Evolutionary conservation across 2,888 invertebrate species (phyloP), one percentile per base, ranked within the genome.

Genomic region (Tribolium freemani): DNA sequence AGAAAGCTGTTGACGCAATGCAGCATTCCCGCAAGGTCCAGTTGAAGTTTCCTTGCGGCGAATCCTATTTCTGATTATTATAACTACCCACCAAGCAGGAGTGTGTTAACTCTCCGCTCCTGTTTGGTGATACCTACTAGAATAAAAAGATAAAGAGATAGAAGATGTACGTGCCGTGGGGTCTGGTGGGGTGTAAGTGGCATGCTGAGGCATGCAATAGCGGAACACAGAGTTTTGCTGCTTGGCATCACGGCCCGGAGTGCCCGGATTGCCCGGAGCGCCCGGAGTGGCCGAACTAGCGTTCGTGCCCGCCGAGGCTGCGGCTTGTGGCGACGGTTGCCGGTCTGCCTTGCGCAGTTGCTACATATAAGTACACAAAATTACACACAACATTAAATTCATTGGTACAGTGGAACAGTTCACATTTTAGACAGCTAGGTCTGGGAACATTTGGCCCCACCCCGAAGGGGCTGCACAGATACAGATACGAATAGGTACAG

Each of bases 121-220:
- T 50, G 50, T 16, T 51, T 57, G 66, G 54, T 26, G 16, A 66
- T 51, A 73, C 69, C 67, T 69, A 57, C 67, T 63, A 74, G 67
- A 74, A 60, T 67, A 70, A 69, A 77, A 74, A 77, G 76, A 71
- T 76, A 80, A 79, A 80, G 77, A 82, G 79, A 85, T 82, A 83
- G 80, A 83, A 83, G 82, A 83, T 83, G 87, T 89, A 89, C 89
- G 88, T 89, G 89, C 89, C 89, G 88, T 89, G 85, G 88, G 89
- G 85, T 89, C 89, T 86, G 89, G 89, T 87, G 89, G 87, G 85
- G 88, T 88, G 87, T 89, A 89, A 85, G 88, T 88, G 81, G 89
- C 89, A 88, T 89, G 89, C 86, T 88, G 88, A 84, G 89, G 89
- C 89, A 89, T 89, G 87, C 89, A 89, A 87, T 89, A 89, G 85